A percentile compares a stretch with the other conserved stretches of the same genome.
Conservation (phyloP, 2,797 vertebrate genomes). For the Syndactyla subalaris region DNA sequence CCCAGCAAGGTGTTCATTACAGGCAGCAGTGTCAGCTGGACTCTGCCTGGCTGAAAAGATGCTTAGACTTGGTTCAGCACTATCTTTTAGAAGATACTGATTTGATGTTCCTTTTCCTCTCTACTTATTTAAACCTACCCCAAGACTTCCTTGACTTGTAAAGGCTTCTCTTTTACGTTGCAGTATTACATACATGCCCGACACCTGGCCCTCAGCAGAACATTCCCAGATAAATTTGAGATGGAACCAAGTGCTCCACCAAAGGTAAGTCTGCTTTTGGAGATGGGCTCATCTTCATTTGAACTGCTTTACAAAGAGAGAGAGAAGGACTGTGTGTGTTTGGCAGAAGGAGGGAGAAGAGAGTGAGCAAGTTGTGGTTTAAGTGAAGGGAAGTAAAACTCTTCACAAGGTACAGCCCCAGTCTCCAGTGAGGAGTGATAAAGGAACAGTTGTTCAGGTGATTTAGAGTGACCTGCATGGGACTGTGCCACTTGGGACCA, state of each 20-base stretch:
- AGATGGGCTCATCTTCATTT: neutral
- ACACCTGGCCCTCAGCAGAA: conserved; percentile 88
- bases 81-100: neutral
- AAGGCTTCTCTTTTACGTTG: conserved; percentile 6
- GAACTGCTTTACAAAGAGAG: neutral
- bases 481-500: neutral
- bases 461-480: neutral
- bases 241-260: conserved; percentile 82
- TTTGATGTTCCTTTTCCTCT: neutral
- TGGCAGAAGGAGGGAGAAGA: neutral
- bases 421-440: neutral
- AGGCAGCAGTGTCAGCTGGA: neutral
- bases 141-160: neutral
- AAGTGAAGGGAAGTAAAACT: neutral
- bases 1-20: neutral
- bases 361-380: neutral
- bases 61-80: neutral
- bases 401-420: neutral
- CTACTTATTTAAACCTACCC: neutral
- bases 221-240: conserved; percentile 91
- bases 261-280: conserved; percentile 72
- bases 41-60: neutral
- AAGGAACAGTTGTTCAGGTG: neutral
- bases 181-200: conserved; percentile 93
- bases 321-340: neutral